A percentile compares a stretch with the other conserved stretches of the same genome.
Evolutionary conservation across 2,888 invertebrate species (phyloP).

Genomic region (Caenorhabditis doughertyi): DNA sequence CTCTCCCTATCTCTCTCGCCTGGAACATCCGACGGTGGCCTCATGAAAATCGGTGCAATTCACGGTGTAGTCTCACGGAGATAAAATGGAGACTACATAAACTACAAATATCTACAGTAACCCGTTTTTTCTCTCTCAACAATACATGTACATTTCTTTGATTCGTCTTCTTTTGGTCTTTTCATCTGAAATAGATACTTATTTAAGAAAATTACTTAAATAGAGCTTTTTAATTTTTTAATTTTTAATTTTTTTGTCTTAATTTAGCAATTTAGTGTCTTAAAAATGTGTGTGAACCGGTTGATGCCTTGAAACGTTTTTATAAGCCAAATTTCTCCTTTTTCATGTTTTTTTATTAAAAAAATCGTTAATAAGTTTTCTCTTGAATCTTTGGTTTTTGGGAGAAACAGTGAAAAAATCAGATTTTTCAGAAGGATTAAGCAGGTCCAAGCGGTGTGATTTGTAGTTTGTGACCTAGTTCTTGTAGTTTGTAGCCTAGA

Average conservation of each 20-base stretch:
- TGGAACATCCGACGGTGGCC: constrained; percentile 25
- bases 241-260: constrained; percentile 7
- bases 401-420: too few relatives aligned
- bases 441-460: too few relatives aligned
- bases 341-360: neutral
- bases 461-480: too few relatives aligned
- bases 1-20: constrained; percentile 38
- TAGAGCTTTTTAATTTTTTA: constrained; percentile 38
- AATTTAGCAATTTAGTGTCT: constrained; percentile 47
- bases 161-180: constrained; percentile 15
- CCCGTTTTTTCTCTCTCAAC: constrained; percentile 19
- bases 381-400: too few relatives aligned
- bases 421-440: too few relatives aligned
- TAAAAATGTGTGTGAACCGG: constrained; percentile 51
- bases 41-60: constrained; percentile 53
- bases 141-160: constrained; percentile 58
- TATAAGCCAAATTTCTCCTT: constrained; percentile 32
- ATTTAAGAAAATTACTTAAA: constrained; percentile 32
- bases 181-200: constrained; percentile 25
- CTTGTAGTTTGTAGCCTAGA: too few relatives aligned
- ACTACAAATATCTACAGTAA: neutral
- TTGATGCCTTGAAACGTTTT: constrained; percentile 13
- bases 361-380: too few relatives aligned
- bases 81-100: neutral
- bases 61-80: constrained; percentile 57